phyloP scores from a whole-genome alignment of 2,113 vertebrate genomes.

The Acrocephalus arundinaceus region DNA sequence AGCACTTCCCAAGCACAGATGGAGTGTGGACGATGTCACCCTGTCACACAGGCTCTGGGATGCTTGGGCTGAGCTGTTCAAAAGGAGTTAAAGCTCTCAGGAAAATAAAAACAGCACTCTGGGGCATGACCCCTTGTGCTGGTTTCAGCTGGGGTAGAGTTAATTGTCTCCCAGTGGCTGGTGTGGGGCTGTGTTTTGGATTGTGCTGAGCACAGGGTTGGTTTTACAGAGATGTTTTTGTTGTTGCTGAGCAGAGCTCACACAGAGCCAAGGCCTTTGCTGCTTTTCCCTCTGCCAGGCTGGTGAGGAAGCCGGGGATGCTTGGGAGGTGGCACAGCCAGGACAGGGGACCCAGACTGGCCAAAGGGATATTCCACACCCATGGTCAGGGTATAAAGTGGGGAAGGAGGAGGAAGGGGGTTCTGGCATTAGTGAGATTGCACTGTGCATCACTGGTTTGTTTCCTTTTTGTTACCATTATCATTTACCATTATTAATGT shows the following conservation, averaged over 20 bases:
- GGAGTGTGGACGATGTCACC: accelerated
- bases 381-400: background rate
- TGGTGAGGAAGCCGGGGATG: background rate
- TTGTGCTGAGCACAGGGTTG: background rate
- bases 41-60: background rate
- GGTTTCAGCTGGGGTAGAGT: background rate
- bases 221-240: background rate
- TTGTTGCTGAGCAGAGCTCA: background rate
- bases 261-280: background rate
- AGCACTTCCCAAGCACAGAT: accelerated
- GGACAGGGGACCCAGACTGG: background rate
- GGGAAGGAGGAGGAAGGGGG: background rate
- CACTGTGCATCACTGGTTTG: background rate
- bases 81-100: background rate
- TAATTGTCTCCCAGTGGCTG: background rate
- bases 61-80: background rate
- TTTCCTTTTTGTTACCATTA: background rate
- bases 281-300: background rate
- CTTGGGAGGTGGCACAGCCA: background rate
- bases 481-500: background rate
- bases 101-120: background rate
- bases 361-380: background rate
- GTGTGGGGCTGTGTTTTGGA: background rate
- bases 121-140: background rate
- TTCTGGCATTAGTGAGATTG: background rate